Evolutionary conservation across 2,797 vertebrate genomes (phyloP).

Genomic region (Heteromormyrus szaboi): DNA sequence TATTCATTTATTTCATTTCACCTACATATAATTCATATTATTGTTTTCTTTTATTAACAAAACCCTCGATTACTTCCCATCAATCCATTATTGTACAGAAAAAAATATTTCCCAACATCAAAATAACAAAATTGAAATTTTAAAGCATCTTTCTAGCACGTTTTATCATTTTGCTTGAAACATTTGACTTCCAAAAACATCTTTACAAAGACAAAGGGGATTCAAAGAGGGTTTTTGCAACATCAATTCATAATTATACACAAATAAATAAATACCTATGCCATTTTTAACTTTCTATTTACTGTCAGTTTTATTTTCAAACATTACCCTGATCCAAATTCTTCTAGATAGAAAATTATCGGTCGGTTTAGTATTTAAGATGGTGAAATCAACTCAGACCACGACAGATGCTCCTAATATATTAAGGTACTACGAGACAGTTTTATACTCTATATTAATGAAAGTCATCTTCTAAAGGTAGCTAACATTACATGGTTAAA

Average conservation of each 20-base stretch:
- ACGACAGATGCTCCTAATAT: not conserved
- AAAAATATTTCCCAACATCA: not conserved
- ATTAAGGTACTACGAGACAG: not conserved
- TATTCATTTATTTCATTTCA: not conserved
- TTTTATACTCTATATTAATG: not conserved
- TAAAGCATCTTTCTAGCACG: not conserved
- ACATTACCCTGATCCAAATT: not conserved
- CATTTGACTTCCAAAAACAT: not conserved
- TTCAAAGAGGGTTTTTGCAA: not conserved
- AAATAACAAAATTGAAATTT: not conserved
- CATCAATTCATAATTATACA: not conserved
- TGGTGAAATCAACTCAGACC: not conserved
- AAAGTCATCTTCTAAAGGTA: not conserved
- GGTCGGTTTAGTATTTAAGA: not conserved
- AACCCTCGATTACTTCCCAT: not conserved
- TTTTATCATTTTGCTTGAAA: not conserved
- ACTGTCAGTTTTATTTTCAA: not conserved
- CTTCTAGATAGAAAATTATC: not conserved
- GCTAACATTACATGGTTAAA: not conserved
- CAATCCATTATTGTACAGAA: not conserved
- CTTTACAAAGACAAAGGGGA: not conserved
- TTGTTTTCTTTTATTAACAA: not conserved
- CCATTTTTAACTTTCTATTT: not conserved
- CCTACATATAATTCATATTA: not conserved
- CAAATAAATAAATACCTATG: not conserved